Conservation (phyloP, 2,797 vertebrate genomes). For the Lemur catta region DNA sequence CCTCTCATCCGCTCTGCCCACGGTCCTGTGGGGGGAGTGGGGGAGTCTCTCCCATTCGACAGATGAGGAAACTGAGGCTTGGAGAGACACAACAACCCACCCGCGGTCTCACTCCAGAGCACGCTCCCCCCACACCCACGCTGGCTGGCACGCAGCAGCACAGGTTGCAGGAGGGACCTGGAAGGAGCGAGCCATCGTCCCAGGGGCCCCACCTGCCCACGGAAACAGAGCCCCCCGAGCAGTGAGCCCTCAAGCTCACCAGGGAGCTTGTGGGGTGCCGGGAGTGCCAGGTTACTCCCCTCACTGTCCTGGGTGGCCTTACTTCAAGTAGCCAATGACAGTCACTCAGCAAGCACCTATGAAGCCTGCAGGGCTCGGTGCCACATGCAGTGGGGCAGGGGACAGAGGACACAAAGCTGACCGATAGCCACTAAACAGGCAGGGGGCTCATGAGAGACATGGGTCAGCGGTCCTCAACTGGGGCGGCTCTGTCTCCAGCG, state of each 20-base stretch:
- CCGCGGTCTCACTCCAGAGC: neutral
- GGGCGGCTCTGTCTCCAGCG: neutral
- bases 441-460: neutral
- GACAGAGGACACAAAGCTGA: neutral
- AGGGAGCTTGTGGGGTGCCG: neutral
- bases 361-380: neutral
- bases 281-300: neutral
- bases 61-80: neutral
- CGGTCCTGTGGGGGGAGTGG: too few relatives aligned
- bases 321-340: neutral
- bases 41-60: neutral
- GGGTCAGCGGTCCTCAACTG: neutral
- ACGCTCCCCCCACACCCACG: rapidly evolving
- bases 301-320: too few relatives aligned
- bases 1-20: neutral
- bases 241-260: neutral
- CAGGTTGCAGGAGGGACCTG: neutral
- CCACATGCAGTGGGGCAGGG: rapidly evolving
- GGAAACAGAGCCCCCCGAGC: neutral
- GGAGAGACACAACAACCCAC: too few relatives aligned
- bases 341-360: neutral
- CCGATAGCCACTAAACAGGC: neutral
- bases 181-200: neutral
- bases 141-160: too few relatives aligned
- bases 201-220: neutral